These are phyloP conservation scores for Ophion ventricosus DNA, from an alignment of 2,888 invertebrate species.

Conservation along the genomic window DNA sequence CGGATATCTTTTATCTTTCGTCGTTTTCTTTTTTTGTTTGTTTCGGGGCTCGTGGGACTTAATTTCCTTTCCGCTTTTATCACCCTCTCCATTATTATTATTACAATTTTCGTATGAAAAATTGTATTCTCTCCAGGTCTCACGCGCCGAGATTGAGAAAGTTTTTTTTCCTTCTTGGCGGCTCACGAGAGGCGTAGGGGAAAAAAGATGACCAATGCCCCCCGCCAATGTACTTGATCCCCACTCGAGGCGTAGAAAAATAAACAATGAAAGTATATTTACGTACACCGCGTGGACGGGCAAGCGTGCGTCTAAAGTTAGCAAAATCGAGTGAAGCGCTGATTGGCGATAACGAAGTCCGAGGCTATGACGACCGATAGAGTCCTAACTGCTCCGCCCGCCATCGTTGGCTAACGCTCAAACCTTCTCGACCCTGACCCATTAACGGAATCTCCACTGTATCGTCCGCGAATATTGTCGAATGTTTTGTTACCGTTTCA, in stretches of 20 bases:
- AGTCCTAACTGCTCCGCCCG: constrained; percentile 50
- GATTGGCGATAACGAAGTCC: constrained; percentile 66
- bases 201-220: too few relatives aligned
- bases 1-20: background rate
- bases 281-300: background rate
- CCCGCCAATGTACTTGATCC: too few relatives aligned
- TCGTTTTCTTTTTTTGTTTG: background rate
- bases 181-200: too few relatives aligned
- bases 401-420: constrained; percentile 74
- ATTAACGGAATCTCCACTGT: constrained; percentile 62
- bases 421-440: constrained; percentile 75
- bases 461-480: constrained; percentile 57
- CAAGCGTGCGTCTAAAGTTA: constrained; percentile 71
- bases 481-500: constrained; percentile 33
- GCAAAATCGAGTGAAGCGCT: constrained; percentile 66
- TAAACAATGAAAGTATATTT: background rate
- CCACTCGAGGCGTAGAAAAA: background rate
- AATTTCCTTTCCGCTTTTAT: background rate
- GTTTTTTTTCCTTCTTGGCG: too few relatives aligned
- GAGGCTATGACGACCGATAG: constrained; percentile 30
- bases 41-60: background rate
- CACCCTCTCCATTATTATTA: too few relatives aligned
- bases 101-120: too few relatives aligned
- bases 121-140: too few relatives aligned
- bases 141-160: too few relatives aligned